Evolutionary conservation across 2,113 vertebrate species (phyloP).

Genomic region (Meriones unguiculatus): DNA sequence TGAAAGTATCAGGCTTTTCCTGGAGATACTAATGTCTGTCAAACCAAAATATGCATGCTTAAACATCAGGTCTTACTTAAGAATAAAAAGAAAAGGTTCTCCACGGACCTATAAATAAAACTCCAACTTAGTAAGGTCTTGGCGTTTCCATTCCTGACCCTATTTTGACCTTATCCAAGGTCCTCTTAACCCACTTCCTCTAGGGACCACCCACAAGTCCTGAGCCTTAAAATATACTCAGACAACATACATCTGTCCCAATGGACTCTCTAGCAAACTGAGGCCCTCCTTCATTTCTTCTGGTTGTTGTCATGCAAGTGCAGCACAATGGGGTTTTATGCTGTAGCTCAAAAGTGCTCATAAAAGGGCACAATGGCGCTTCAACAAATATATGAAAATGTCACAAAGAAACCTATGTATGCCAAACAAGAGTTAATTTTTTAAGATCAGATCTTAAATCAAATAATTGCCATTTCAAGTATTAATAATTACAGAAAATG

Average conservation of each 20-base stretch:
- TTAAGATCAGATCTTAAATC: constrained; percentile 64
- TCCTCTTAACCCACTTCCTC: background rate
- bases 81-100: background rate
- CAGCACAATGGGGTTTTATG: constrained; percentile 27
- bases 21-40: background rate
- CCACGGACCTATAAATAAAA: background rate
- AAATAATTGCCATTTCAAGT: constrained; percentile 74
- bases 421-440: background rate
- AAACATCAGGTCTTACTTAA: background rate
- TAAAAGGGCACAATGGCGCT: background rate
- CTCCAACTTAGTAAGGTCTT: background rate
- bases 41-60: background rate
- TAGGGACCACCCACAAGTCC: background rate
- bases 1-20: background rate
- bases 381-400: background rate
- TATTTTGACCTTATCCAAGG: background rate
- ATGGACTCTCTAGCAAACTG: constrained; percentile 5
- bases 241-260: background rate
- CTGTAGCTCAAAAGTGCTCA: background rate
- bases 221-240: background rate
- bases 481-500: constrained; percentile 82
- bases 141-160: background rate
- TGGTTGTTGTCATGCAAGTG: constrained; percentile 15
- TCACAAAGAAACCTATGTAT: background rate
- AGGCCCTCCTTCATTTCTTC: background rate